Evolutionary conservation across 2,113 vertebrate species (phyloP), one percentile per base, ranked within the genome.

Genomic region (Cyprinodon brontotheroides): DNA sequence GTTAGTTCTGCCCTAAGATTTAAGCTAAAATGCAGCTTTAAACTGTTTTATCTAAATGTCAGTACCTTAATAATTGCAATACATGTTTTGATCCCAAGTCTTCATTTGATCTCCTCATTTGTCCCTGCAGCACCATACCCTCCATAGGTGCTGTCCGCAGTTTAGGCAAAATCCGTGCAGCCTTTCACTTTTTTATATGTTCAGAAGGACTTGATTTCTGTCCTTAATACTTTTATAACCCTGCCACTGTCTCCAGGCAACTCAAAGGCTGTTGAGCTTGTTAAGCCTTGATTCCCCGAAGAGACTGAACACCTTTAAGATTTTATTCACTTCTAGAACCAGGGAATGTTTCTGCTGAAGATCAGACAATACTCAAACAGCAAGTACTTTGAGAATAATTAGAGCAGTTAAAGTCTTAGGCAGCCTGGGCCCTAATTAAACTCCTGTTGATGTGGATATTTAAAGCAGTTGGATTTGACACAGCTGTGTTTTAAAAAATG

Each of bases 171-270:
- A 77, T 72, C 85, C 84, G 76, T 74, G 75, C 78, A 76, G 81
- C 68, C 77, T 79, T 74, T 75, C 68, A 62, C 65, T 77, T 64
- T 73, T 69, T n/a, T 59, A 17, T 39, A 65, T 81, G 68, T 83
- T 83, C 74, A 66, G 66, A 75, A 72, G 72, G 75, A 83, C 87
- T 87, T 85, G 74, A 86, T 90, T 92, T 89, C 86, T 80, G 80
- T 87, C 83, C 81, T 89, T 89, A 87, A 90, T 89, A 89, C 88
- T 87, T 74, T 87, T 92, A 81, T 87, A 91, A 87, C 88, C 82
- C 85, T 75, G 80, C 78, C 80, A 78, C 87, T 83, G 87, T 92
- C 91, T 92, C 92, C 88, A 88, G 92, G 91, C 91, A 93, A 92
- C 90, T 90, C 89, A 91, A 86, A 89, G 85, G 89, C 89, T 82